Conservation (phyloP, 53 echinoderm and acorn worm genomes). For the Stichopus horrens region DNA sequence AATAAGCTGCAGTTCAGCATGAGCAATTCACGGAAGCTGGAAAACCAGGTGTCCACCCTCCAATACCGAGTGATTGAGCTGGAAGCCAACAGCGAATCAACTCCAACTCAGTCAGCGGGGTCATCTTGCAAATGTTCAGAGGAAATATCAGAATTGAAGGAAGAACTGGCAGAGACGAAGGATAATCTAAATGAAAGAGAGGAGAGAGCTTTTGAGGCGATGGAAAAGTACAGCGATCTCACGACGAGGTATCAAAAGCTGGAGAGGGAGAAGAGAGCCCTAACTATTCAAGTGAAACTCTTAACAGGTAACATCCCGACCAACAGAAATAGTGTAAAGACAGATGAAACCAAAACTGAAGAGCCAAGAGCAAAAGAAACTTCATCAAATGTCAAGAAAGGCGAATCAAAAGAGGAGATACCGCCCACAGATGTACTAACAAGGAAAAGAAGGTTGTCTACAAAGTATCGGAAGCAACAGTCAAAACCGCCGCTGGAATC, state of each 20-base stretch:
- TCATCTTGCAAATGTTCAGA: background rate
- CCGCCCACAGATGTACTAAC: background rate
- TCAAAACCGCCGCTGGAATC: background rate
- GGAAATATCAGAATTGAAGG: constrained; percentile 49
- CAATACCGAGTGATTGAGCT: constrained; percentile 54
- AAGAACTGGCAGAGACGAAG: constrained; percentile 45
- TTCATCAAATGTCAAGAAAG: background rate
- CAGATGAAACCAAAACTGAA: background rate
- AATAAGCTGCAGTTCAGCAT: constrained; percentile 82
- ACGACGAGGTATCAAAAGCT: constrained; percentile 46
- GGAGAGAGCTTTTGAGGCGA: constrained; percentile 24
- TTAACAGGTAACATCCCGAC: background rate
- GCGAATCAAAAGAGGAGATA: background rate
- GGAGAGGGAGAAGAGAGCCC: constrained; percentile 43
- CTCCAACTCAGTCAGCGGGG: background rate
- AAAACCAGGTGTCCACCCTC: constrained; percentile 50
- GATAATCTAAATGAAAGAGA: constrained; percentile 45
- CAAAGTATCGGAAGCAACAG: constrained; percentile 24
- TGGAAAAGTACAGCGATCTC: constrained; percentile 45
- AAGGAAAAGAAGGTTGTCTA: constrained; percentile 12
- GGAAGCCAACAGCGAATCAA: constrained; percentile 39
- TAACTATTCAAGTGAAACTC: constrained; percentile 5
- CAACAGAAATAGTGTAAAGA: no score
- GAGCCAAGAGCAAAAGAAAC: background rate
- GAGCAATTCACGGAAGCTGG: constrained; percentile 76